phyloP scores from a whole-genome alignment of 2,888 invertebrate genomes.

The Choreutis nemorana region DNA sequence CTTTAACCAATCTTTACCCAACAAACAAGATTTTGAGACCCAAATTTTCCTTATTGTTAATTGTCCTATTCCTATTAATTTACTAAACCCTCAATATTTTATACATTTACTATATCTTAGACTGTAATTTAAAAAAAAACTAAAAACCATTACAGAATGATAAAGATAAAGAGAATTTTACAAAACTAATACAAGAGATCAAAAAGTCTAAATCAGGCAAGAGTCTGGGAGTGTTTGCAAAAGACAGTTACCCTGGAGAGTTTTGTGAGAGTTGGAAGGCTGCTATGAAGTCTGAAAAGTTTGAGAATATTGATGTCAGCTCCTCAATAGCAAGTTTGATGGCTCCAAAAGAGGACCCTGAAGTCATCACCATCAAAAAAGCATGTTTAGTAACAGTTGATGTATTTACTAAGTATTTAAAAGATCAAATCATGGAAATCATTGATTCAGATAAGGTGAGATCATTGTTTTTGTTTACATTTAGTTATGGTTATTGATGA shows the following conservation, averaged over 20 bases:
- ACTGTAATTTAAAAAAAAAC: too few species aligned
- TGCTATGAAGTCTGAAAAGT: conserved; percentile 76
- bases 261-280: conserved; percentile 93
- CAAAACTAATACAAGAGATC: conserved; percentile 78
- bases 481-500: not conserved
- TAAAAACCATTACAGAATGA: conserved; percentile 78
- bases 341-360: conserved; percentile 94
- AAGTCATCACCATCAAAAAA: conserved; percentile 88
- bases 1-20: too few species aligned
- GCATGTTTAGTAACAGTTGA: conserved; percentile 93
- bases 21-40: too few species aligned
- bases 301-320: conserved; percentile 89
- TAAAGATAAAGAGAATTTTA: conserved; percentile 92
- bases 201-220: conserved; percentile 90
- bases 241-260: conserved; percentile 93
- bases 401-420: conserved; percentile 94
- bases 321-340: conserved; percentile 85
- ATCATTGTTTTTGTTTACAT: not conserved
- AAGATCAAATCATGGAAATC: conserved; percentile 98
- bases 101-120: too few species aligned
- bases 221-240: conserved; percentile 86
- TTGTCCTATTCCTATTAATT: not conserved
- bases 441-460: conserved; percentile 94
- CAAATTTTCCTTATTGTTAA: conserved; percentile 5
- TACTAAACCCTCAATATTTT: too few species aligned